Evolutionary conservation across 2,113 vertebrate species (phyloP).

Genomic region (Calidris pygmaea): DNA sequence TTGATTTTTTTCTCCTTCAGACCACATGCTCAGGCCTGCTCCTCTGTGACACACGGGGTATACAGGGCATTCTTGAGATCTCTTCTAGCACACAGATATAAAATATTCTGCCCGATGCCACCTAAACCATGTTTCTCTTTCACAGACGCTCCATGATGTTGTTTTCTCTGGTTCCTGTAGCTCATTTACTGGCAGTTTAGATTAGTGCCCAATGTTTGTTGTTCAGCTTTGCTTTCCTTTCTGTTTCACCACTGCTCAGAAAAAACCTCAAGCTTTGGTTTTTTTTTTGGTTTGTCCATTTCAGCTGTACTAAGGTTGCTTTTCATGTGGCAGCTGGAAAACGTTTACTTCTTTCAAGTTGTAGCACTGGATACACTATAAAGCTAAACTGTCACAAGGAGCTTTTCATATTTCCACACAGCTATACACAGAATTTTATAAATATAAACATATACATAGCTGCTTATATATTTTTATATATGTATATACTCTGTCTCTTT

Average conservation of each 20-base stretch:
- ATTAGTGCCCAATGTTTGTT: not conserved
- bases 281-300: not conserved
- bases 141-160: rapidly evolving
- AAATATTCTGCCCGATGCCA: not conserved
- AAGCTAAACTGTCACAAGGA: not conserved
- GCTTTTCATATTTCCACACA: not conserved
- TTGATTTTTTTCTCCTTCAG: not conserved
- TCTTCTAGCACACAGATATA: not conserved
- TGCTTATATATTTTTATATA: not conserved
- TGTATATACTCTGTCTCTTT: conserved; percentile 16
- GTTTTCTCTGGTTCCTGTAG: not conserved
- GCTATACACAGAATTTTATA: not conserved
- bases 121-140: not conserved
- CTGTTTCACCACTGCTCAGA: not conserved
- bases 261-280: not conserved
- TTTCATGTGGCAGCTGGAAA: not conserved
- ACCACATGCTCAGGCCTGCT: not conserved
- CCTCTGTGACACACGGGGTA: not conserved
- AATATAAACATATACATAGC: not conserved
- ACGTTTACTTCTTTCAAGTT: not conserved
- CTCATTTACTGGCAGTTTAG: not conserved
- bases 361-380: not conserved
- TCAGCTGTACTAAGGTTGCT: not conserved
- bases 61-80: not conserved
- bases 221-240: not conserved